phyloP scores from a whole-genome alignment of 2,888 invertebrate species.

The Chydorus sphaericus region DNA sequence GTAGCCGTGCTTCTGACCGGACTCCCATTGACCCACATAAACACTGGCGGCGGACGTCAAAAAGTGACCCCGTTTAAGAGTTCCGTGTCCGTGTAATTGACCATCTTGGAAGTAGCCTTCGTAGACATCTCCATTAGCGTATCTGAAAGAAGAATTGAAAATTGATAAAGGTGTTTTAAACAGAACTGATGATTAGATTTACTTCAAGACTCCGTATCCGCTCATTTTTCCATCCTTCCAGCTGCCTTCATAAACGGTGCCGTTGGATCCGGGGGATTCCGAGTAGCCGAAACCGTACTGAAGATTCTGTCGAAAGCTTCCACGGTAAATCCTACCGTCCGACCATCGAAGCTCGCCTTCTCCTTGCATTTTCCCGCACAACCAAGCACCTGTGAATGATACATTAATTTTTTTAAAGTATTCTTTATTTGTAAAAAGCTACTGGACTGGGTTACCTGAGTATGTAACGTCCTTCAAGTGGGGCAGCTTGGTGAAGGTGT shows the following conservation, averaged over 20 bases:
- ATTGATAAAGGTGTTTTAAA: too few relatives aligned
- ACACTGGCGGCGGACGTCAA: constrained; percentile 56
- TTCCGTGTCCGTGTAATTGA: constrained; percentile 68
- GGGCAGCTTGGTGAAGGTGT: constrained; percentile 53
- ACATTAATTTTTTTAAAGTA: not conserved
- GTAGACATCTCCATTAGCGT: constrained; percentile 61
- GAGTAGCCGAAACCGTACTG: constrained; percentile 55
- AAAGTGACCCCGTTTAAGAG: constrained; percentile 61
- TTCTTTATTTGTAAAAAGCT: too few relatives aligned
- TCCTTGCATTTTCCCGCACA: constrained; percentile 68
- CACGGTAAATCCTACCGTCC: constrained; percentile 64
- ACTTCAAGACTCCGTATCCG: constrained; percentile 60
- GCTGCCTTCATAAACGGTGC: constrained; percentile 52
- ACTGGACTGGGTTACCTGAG: too few relatives aligned
- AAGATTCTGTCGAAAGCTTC: constrained; percentile 59
- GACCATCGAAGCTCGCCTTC: constrained; percentile 65
- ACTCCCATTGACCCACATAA: constrained; percentile 78
- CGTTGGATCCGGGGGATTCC: constrained; percentile 37
- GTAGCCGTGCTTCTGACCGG: constrained; percentile 64
- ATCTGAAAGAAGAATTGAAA: constrained; percentile 30
- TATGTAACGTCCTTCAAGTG: constrained; percentile 65
- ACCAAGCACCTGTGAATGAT: constrained; percentile 53
- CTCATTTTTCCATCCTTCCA: constrained; percentile 72
- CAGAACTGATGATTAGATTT: constrained; percentile 17
- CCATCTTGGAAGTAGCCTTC: constrained; percentile 79